Conservation (phyloP, 2,888 invertebrate species). For the Trachelus stipa region DNA sequence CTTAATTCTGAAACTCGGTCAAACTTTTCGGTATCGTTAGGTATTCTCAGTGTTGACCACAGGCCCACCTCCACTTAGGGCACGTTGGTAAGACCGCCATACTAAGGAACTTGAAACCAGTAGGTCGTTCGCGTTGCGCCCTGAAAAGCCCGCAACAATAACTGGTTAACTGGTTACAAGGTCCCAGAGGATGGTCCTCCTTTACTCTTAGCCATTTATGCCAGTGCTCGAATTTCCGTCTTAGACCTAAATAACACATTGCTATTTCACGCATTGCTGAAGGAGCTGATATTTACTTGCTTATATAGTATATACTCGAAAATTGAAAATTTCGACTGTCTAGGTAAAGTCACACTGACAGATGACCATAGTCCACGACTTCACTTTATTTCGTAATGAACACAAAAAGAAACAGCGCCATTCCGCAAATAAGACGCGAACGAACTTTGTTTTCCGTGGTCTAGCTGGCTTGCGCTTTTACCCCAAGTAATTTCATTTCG, state of each 20-base stretch:
- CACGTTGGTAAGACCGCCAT: background rate
- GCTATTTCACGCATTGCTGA: background rate
- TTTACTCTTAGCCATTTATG: slow-evolving; percentile 20
- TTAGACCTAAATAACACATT: background rate
- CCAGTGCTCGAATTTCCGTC: background rate
- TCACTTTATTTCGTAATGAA: background rate
- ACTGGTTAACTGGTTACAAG: slow-evolving; percentile 26
- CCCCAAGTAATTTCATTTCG: background rate
- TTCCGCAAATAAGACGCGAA: background rate
- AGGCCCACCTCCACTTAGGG: background rate
- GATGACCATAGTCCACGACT: background rate
- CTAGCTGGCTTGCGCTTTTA: background rate
- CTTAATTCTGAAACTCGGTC: slow-evolving; percentile 5
- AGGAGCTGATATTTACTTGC: background rate
- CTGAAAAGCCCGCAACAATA: slow-evolving; percentile 27
- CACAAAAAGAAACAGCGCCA: background rate
- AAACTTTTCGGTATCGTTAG: background rate
- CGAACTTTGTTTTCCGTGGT: background rate
- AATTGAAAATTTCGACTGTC: background rate
- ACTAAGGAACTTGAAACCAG: slow-evolving; percentile 4
- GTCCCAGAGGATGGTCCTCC: slow-evolving; percentile 19
- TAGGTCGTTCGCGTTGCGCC: slow-evolving; percentile 12
- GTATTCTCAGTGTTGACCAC: background rate
- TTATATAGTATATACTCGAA: background rate
- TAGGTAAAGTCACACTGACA: background rate